phyloP scores from a whole-genome alignment of 2,113 vertebrate genomes.

The Cheirogaleus medius region DNA sequence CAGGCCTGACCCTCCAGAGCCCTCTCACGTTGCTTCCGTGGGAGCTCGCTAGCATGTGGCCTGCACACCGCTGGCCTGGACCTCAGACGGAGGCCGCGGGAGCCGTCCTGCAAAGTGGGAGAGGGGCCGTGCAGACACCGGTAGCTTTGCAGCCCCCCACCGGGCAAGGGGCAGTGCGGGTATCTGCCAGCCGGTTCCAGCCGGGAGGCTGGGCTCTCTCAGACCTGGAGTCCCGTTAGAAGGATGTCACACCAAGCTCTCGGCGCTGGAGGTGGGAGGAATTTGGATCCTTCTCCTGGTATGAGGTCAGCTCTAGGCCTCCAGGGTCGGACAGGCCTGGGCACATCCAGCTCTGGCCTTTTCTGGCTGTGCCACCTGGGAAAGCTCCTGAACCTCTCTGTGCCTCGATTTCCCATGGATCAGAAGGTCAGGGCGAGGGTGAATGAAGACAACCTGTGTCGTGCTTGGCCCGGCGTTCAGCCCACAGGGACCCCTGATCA shows the following conservation, averaged over 20 bases:
- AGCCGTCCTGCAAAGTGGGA: not conserved
- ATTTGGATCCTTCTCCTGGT: fast-evolving
- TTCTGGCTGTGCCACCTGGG: too few species aligned
- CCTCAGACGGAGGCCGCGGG: not conserved
- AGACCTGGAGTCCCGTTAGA: not conserved
- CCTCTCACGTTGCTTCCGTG: fast-evolving
- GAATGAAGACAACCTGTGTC: too few species aligned
- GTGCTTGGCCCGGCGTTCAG: fast-evolving
- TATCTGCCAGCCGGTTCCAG: fast-evolving
- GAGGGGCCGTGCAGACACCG: fast-evolving
- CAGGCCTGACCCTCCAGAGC: fast-evolving
- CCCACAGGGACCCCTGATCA: fast-evolving
- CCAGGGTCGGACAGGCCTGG: not conserved
- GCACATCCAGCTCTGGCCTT: fast-evolving
- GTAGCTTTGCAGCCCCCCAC: not conserved
- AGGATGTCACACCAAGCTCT: not conserved
- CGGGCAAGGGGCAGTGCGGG: fast-evolving
- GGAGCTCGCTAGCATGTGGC: not conserved
- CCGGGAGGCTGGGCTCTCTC: not conserved
- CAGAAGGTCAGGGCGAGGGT: not conserved
- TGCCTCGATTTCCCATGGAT: not conserved
- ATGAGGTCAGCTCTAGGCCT: fast-evolving
- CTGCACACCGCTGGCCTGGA: not conserved
- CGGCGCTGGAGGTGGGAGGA: too few species aligned
- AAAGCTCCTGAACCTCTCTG: fast-evolving